Base-by-base conservation (phyloP, 2,797 vertebrate genomes). In the Geotrypetes seraphini region DNA sequence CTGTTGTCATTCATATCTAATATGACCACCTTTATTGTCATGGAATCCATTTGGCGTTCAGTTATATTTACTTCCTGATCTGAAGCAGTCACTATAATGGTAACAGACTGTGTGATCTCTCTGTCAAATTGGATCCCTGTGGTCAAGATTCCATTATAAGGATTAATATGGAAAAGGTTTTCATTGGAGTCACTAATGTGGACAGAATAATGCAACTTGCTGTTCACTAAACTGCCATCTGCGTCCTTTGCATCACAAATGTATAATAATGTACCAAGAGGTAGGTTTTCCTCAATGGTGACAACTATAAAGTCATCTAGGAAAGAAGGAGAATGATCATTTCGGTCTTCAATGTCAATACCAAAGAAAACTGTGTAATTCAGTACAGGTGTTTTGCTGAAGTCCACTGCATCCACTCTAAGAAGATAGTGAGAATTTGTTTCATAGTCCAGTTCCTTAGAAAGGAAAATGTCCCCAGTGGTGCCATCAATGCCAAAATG, bases 1-100 rank as follows among this genome's bases (percentile, higher is more conserved):
- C 62, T 74, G 66, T 95, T 90, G 54, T 98, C 94, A 14, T 97
- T 97, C 14, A 80, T 40, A 8, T 96, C 93, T 50, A 90, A 54
- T 60, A 98, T 56, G 49, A 89, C 69, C 29, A 92, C 63, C 65
- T 83, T 85, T 10, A 56, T 87, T 3, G 78, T 75, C 61, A 91
- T 45, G 0, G 85, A 80, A 7, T 64, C 46, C 33, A 43, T 34
- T 8, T 51, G 75, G 2, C 73, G 74, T 25, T 88, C 75, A 2
- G 64, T 77, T 37, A 57, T 33, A n/a, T 74, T 81, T 43, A 60
- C 39, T 2, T 83, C 71, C 53, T 75, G 86, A 45, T 97, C 89
- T 1, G 71, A 74, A 1, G 86, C 90, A 1, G 71, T 86, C 2
- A 98, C 79, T 0, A 61, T 88, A 39, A 98, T 70, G 27, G 77